Percentiles rank a stretch among this genome's conserved stretches.
These are phyloP conservation scores for Ceramica pisi DNA, from an alignment of 2,888 invertebrate genomes.

Conservation along the genomic window DNA sequence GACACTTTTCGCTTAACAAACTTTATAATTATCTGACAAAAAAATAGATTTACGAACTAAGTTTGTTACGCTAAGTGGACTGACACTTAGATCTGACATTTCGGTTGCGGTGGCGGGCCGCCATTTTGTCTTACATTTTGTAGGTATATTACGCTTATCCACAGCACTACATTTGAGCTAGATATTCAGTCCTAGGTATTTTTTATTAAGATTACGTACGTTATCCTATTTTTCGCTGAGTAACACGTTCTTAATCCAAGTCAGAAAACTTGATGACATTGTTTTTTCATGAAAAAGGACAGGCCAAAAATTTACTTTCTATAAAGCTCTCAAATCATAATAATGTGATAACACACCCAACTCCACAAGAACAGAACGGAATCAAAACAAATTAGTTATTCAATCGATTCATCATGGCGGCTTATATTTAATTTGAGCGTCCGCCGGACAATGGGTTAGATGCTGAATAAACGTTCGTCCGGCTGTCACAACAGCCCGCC, in stretches of 20 bases:
- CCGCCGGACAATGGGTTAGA: slow-evolving; percentile 37
- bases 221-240: slow-evolving; percentile 18
- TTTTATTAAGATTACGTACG: slow-evolving; percentile 16
- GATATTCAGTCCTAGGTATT: slow-evolving; percentile 4
- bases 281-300: too few relatives aligned
- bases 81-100: slow-evolving; percentile 24
- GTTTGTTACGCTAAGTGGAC: not conserved
- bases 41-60: slow-evolving; percentile 26
- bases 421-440: slow-evolving; percentile 46
- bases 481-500: slow-evolving; percentile 59
- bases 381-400: slow-evolving; percentile 46
- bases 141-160: slow-evolving; percentile 15
- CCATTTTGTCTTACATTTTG: slow-evolving; percentile 40
- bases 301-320: too few relatives aligned
- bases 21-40: slow-evolving; percentile 1
- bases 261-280: not conserved
- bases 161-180: slow-evolving; percentile 12
- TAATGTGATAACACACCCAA: not conserved
- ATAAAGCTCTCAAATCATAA: not conserved
- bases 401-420: slow-evolving; percentile 42
- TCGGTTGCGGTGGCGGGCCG: slow-evolving; percentile 21
- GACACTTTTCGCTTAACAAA: slow-evolving; percentile 14
- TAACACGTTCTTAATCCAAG: not conserved
- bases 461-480: slow-evolving; percentile 59
- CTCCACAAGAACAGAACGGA: slow-evolving; percentile 2